Conservation (phyloP, 2,797 vertebrate genomes). For the Phoeniculus purpureus region DNA sequence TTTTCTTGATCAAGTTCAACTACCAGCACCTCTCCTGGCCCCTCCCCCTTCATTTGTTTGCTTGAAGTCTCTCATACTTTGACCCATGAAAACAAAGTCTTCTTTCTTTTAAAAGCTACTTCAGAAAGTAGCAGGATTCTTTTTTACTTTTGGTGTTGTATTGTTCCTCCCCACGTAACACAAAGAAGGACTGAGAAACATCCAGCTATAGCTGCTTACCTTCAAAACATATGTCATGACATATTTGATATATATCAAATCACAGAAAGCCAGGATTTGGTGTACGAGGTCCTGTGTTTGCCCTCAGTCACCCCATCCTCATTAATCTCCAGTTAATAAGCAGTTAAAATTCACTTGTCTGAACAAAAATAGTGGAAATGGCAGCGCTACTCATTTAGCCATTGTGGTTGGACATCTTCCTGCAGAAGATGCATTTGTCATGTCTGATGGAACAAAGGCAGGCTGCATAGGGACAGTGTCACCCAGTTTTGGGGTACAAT, state of each 20-base stretch:
- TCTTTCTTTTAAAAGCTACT: background rate
- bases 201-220: background rate
- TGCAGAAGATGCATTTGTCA: background rate
- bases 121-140: background rate
- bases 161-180: background rate
- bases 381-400: background rate
- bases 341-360: background rate
- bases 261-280: background rate
- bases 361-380: background rate
- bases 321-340: background rate
- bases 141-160: background rate
- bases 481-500: background rate
- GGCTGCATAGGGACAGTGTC: background rate
- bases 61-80: slow-evolving; percentile 8
- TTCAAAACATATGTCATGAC: background rate
- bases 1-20: background rate
- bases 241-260: background rate
- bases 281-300: background rate
- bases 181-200: background rate
- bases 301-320: background rate
- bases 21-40: background rate
- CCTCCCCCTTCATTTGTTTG: background rate
- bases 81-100: background rate
- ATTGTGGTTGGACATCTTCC: background rate
- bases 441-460: background rate